Evolutionary conservation across 2,888 invertebrate species (phyloP).

Genomic region (Scaptomyza cyrtandrae): DNA sequence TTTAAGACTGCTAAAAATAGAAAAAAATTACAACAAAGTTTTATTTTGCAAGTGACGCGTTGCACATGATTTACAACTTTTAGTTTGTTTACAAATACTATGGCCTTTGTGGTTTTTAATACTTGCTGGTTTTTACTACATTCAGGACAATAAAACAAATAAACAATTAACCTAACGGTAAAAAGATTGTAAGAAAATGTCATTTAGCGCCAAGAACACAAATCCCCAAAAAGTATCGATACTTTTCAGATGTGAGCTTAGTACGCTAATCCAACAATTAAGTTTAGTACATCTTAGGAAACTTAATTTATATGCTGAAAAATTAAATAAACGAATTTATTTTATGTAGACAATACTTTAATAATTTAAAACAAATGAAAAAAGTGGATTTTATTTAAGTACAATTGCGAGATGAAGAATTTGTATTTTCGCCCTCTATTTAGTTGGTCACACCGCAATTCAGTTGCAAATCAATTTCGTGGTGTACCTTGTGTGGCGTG

Average conservation of each 20-base stretch:
- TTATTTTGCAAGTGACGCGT: background rate
- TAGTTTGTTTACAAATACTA: background rate
- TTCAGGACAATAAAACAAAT: background rate
- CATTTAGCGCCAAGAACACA: background rate
- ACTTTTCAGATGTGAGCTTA: background rate
- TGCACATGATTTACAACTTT: background rate
- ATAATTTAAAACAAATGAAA: no score
- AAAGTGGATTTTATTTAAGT: constrained; percentile 2
- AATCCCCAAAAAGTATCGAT: constrained; percentile 23
- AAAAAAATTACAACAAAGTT: background rate
- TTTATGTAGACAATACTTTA: constrained; percentile 5
- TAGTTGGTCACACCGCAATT: constrained; percentile 37
- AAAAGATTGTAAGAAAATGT: background rate
- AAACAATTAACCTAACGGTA: background rate
- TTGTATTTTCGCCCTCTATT: constrained; percentile 5
- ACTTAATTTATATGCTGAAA: background rate
- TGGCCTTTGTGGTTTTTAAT: background rate
- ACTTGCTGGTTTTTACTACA: background rate
- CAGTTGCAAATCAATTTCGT: constrained; percentile 75
- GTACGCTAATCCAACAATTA: constrained; percentile 6
- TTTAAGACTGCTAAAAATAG: constrained; percentile 43
- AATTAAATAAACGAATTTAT: background rate
- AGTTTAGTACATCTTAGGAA: background rate
- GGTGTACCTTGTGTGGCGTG: constrained; percentile 79
- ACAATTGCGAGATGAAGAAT: constrained; percentile 7